Evolutionary conservation across 2,888 invertebrate genomes (phyloP).

Genomic region (Eudasyphora cyanicolor): DNA sequence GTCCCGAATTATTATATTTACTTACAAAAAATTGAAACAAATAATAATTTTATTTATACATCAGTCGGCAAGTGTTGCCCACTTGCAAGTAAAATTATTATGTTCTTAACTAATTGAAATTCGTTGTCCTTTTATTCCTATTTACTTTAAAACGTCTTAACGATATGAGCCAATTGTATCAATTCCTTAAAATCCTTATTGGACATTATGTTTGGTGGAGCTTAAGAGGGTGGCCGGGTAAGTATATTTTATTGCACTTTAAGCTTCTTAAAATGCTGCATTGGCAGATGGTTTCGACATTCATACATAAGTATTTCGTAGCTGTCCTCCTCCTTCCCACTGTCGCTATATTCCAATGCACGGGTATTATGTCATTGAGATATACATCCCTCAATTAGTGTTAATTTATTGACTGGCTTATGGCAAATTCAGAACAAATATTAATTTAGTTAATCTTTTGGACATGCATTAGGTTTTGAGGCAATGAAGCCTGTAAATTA

Average conservation of each 20-base stretch:
- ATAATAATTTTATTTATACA: no score
- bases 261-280: conserved; percentile 5
- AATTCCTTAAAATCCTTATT: conserved; percentile 13
- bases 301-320: no score
- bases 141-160: conserved; percentile 9
- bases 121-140: not conserved
- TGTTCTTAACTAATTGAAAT: not conserved
- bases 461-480: not conserved
- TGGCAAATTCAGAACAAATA: not conserved
- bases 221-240: not conserved
- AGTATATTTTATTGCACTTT: not conserved
- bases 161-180: not conserved
- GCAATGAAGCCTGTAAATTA: no score
- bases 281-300: not conserved
- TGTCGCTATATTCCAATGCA: not conserved
- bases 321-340: no score
- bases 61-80: no score
- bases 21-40: no score
- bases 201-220: not conserved
- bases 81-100: not conserved
- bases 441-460: not conserved
- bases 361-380: not conserved
- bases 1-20: no score
- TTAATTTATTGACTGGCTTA: conserved; percentile 20
- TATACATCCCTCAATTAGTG: conserved; percentile 15